These are phyloP conservation scores for Mesocentrotus franciscanus DNA, from an alignment of 53 echinoderm and acorn worm genomes.

Conservation along the genomic window DNA sequence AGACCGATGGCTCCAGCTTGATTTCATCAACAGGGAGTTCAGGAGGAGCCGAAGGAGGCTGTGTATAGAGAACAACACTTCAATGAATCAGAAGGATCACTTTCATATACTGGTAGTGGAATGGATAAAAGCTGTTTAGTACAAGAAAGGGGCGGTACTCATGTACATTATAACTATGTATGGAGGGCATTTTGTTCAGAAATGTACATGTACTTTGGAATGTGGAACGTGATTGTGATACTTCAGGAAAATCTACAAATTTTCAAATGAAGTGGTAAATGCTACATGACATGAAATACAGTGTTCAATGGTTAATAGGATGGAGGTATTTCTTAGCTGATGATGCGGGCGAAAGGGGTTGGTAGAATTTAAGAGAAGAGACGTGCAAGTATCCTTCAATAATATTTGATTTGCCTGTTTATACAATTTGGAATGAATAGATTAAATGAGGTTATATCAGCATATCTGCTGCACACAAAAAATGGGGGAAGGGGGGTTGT, in stretches of 20 bases:
- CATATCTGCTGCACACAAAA: no score
- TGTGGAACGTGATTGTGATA: neutral
- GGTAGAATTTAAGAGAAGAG: neutral
- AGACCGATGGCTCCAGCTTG: constrained; percentile 59
- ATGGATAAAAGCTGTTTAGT: neutral
- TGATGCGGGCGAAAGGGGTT: neutral
- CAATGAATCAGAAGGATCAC: neutral
- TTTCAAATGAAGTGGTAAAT: neutral
- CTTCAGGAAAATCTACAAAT: neutral
- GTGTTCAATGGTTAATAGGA: neutral
- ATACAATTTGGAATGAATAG: neutral
- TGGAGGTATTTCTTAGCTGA: neutral
- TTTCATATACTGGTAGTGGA: neutral
- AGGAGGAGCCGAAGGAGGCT: neutral
- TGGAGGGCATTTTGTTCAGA: neutral
- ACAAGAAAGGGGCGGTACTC: neutral
- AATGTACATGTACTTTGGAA: neutral
- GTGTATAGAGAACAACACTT: neutral
- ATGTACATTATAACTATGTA: neutral
- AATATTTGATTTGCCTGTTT: neutral
- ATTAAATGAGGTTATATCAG: neutral
- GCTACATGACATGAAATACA: neutral
- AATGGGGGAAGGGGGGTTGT: no score
- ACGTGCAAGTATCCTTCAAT: neutral
- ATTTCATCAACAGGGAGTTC: constrained; percentile 32